A percentile compares a stretch with the other conserved stretches of the same genome.
phyloP scores from a whole-genome alignment of 2,797 vertebrate species.

The Triplophysa yarkandensis region DNA sequence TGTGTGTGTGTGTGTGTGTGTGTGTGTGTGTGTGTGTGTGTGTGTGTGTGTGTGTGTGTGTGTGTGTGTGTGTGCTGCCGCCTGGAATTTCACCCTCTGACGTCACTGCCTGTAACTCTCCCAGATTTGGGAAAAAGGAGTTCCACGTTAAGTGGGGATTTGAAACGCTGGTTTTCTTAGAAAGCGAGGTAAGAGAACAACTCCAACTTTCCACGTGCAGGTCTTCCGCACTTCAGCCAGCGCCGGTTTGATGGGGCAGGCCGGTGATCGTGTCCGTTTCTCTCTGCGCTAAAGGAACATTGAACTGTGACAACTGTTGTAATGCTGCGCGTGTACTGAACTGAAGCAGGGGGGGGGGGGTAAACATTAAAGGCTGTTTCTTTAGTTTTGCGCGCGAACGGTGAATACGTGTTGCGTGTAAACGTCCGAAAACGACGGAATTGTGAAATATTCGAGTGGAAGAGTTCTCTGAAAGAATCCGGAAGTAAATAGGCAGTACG shows the following conservation, averaged over 20 bases:
- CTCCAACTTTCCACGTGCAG: conserved; percentile 14
- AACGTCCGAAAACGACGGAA: background rate
- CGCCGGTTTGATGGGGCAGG: conserved; percentile 18
- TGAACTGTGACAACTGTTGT: conserved; percentile 54
- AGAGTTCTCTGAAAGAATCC: conserved; percentile 46
- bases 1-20: no score
- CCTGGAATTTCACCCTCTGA: conserved; percentile 80
- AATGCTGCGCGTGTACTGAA: conserved; percentile 63
- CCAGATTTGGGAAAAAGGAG: conserved; percentile 78
- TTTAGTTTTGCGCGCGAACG: background rate
- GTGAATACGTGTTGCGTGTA: background rate
- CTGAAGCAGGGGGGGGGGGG: conserved; percentile 77
- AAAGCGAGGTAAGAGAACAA: conserved; percentile 79
- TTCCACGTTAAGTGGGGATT: conserved; percentile 79
- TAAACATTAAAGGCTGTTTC: background rate
- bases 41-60: no score
- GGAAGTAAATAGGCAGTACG: conserved; percentile 51
- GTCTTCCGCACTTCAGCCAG: conserved; percentile 1
- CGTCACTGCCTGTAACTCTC: conserved; percentile 82
- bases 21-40: no score
- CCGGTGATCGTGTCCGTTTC: conserved; percentile 1
- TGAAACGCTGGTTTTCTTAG: conserved; percentile 72
- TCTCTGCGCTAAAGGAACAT: conserved; percentile 25
- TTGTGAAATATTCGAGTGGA: conserved; percentile 2
- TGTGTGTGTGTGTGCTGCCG: conserved; percentile 61